These are phyloP conservation scores for Aldabrachelys gigantea DNA, from an alignment of 2,113 vertebrate genomes.

Conservation along the genomic window DNA sequence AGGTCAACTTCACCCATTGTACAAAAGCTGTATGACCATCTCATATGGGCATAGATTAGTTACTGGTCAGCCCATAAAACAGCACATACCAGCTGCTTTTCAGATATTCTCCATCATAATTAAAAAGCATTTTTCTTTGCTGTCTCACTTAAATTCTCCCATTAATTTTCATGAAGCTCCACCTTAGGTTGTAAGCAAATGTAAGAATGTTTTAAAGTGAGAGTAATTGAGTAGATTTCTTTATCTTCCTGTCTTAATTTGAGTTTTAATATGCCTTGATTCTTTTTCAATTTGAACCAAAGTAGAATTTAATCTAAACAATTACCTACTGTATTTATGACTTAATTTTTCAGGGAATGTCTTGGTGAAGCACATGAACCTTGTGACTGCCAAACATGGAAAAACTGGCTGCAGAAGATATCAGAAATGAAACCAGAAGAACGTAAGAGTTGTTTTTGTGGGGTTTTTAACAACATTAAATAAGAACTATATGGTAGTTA, in stretches of 20 bases:
- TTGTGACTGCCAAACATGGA: conserved; percentile 97
- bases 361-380: conserved; percentile 97
- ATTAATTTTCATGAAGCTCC: neutral
- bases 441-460: conserved; percentile 79
- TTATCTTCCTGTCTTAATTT: conserved; percentile 4
- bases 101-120: neutral
- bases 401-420: conserved; percentile 96
- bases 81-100: neutral
- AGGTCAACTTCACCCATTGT: neutral
- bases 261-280: neutral
- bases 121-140: neutral
- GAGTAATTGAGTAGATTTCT: neutral
- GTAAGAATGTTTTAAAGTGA: neutral
- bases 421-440: conserved; percentile 97
- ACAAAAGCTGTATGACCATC: neutral
- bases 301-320: neutral
- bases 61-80: neutral
- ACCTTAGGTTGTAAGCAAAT: neutral
- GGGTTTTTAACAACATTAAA: neutral
- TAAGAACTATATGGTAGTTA: neutral
- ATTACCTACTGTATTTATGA: neutral
- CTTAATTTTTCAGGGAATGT: conserved; percentile 87
- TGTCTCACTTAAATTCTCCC: neutral
- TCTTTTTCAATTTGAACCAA: neutral
- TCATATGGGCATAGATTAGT: neutral